Evolutionary conservation across 2,797 vertebrate genomes (phyloP).

Genomic region (Dicrostonyx torquatus): DNA sequence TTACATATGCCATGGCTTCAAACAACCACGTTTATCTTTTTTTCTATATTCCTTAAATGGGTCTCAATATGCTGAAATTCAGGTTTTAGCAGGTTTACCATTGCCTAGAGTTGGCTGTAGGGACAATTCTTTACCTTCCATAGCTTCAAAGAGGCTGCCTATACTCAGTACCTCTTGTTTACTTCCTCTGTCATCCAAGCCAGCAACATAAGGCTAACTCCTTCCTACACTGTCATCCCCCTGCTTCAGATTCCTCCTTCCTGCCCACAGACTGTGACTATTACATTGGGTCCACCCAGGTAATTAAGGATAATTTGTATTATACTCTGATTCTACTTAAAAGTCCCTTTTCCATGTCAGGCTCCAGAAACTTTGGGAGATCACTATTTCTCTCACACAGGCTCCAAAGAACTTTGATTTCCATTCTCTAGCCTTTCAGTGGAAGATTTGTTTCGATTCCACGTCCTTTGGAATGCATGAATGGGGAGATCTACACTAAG

Average conservation of each 20-base stretch:
- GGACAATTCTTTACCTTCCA: not conserved
- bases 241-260: not conserved
- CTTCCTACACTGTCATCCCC: fast-evolving
- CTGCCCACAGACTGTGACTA: not conserved
- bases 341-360: not conserved
- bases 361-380: not conserved
- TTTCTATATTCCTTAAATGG: not conserved
- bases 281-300: too few relatives aligned
- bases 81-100: not conserved
- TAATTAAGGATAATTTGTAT: not conserved
- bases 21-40: not conserved
- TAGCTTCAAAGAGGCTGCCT: not conserved
- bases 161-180: not conserved
- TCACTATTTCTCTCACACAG: not conserved
- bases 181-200: not conserved
- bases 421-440: not conserved
- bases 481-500: not conserved
- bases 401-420: not conserved
- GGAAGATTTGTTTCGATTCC: not conserved
- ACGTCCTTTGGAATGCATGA: not conserved
- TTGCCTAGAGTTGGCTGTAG: not conserved
- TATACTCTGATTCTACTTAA: not conserved
- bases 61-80: not conserved
- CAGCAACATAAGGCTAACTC: fast-evolving
- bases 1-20: not conserved